phyloP scores from a whole-genome alignment of 2,113 vertebrate genomes.

The Callaeas wilsoni region DNA sequence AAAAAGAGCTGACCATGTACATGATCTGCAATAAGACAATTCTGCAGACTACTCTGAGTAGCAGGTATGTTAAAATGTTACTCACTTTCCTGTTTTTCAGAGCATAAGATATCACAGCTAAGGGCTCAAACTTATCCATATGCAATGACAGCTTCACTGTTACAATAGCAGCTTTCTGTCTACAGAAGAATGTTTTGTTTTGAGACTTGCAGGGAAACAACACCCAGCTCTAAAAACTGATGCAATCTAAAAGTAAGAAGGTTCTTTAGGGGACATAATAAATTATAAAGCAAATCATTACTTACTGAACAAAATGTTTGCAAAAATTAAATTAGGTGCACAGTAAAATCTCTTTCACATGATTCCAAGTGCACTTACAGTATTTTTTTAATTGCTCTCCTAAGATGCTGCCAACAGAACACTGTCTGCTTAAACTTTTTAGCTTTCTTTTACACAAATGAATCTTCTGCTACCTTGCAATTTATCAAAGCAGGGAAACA shows the following conservation, averaged over 20 bases:
- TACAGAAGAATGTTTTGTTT: not conserved
- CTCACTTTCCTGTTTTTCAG: not conserved
- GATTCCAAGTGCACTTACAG: not conserved
- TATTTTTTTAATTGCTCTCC: not conserved
- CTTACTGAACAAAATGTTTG: not conserved
- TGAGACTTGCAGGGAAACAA: not conserved
- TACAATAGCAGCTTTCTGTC: not conserved
- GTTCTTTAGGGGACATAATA: not conserved
- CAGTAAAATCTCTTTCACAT: not conserved
- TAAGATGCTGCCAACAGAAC: not conserved
- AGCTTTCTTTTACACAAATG: not conserved
- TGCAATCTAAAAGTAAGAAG: not conserved
- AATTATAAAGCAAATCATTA: not conserved
- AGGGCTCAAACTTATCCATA: not conserved
- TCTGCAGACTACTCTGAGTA: not conserved
- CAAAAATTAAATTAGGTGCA: not conserved
- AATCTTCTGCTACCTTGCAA: not conserved
- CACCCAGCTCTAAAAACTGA: not conserved
- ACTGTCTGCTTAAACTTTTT: not conserved
- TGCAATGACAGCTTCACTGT: not conserved
- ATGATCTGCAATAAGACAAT: not conserved
- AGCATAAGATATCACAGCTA: not conserved
- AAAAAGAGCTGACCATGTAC: not conserved
- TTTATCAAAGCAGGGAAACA: not conserved
- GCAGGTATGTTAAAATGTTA: not conserved